These are phyloP conservation scores for Cyprinodon tularosa DNA, from an alignment of 2,113 vertebrate species.

Conservation along the genomic window DNA sequence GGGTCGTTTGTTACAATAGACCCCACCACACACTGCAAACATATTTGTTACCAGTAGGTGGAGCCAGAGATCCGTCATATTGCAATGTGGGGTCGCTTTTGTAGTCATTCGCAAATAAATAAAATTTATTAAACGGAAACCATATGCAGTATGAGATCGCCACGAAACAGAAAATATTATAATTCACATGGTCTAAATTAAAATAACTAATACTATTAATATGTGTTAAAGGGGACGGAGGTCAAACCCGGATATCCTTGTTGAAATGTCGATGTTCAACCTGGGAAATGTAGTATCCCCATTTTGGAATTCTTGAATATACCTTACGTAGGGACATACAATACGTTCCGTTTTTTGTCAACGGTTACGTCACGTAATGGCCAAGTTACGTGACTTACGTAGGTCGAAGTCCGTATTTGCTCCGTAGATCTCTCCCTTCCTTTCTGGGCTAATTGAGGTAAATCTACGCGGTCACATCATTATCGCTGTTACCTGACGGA, in stretches of 20 bases:
- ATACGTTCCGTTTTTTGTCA: neutral
- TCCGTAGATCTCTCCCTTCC: constrained; percentile 72
- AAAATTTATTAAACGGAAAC: neutral
- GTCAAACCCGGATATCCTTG: constrained; percentile 71
- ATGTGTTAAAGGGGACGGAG: constrained; percentile 16
- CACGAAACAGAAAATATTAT: neutral
- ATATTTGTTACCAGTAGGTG: constrained; percentile 52
- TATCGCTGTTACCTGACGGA: constrained; percentile 51
- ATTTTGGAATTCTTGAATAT: constrained; percentile 60
- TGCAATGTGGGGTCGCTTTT: neutral
- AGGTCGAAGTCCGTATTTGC: constrained; percentile 29
- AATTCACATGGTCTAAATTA: neutral
- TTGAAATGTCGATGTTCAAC: constrained; percentile 9
- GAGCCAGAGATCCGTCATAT: constrained; percentile 11
- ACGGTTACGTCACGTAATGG: accelerated
- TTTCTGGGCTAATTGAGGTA: constrained; percentile 72
- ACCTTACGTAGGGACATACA: neutral
- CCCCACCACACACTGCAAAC: neutral
- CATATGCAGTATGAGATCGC: neutral
- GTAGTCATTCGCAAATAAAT: neutral
- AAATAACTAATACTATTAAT: neutral
- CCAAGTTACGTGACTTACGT: constrained; percentile 34
- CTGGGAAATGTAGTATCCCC: constrained; percentile 68
- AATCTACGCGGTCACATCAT: constrained; percentile 61
- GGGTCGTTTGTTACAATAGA: neutral